Conservation (phyloP, 1,140 invertebrate genomes). For the Berghia stephanieae region DNA sequence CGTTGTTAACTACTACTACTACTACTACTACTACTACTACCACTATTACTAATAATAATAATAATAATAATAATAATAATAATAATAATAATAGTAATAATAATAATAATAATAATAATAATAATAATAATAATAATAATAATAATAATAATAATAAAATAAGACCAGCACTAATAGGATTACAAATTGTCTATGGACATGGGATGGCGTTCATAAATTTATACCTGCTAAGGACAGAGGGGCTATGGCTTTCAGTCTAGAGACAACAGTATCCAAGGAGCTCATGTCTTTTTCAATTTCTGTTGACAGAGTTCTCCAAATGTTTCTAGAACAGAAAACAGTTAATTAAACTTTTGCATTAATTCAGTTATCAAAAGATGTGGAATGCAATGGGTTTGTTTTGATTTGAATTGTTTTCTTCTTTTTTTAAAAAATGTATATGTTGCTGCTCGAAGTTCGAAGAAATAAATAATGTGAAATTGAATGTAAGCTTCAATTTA, state of each 20-base stretch:
- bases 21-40: background rate
- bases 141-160: background rate
- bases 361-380: too few relatives aligned
- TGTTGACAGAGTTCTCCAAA: too few relatives aligned
- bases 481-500: too few relatives aligned
- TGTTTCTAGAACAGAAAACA: too few relatives aligned
- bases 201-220: background rate
- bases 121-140: background rate
- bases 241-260: conserved; percentile 12
- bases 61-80: background rate
- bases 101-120: background rate
- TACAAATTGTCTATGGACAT: background rate
- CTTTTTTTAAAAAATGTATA: too few relatives aligned
- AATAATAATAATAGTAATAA: background rate
- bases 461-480: too few relatives aligned
- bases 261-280: conserved; percentile 13
- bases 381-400: too few relatives aligned
- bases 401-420: too few relatives aligned
- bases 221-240: conserved; percentile 22
- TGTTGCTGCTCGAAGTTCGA: too few relatives aligned
- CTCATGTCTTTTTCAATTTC: too few relatives aligned
- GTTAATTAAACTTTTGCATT: too few relatives aligned
- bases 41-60: too few relatives aligned
- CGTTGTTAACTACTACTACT: background rate
- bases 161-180: background rate